Conservation (phyloP, 2,113 vertebrate species). For the Chionis minor region DNA sequence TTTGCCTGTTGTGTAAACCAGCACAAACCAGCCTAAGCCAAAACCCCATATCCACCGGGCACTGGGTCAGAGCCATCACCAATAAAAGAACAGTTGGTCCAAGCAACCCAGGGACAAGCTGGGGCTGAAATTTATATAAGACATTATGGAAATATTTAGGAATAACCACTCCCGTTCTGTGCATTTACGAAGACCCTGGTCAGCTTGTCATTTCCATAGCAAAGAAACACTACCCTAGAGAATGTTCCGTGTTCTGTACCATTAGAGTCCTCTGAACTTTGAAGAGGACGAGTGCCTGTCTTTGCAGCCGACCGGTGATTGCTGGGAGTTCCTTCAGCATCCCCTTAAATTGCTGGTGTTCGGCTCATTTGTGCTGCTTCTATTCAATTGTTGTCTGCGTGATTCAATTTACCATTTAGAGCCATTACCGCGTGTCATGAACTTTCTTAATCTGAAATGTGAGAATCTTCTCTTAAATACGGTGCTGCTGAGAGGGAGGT, state of each 20-base stretch:
- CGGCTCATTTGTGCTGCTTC: slow-evolving; percentile 19
- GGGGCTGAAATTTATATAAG: neutral
- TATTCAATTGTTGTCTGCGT: slow-evolving; percentile 44
- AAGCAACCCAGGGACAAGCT: neutral
- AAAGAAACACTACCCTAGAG: neutral
- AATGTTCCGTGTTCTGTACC: neutral
- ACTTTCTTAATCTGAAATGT: slow-evolving; percentile 45
- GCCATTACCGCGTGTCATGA: slow-evolving; percentile 50
- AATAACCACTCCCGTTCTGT: neutral
- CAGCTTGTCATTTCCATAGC: neutral
- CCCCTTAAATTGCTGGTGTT: neutral
- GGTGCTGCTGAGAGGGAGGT: slow-evolving; percentile 32
- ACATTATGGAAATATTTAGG: neutral
- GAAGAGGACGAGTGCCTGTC: neutral
- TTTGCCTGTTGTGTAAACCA: neutral
- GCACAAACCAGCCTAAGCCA: neutral
- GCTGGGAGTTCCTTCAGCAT: slow-evolving; percentile 8
- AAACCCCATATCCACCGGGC: neutral
- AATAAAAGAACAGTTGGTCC: neutral
- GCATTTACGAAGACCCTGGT: neutral
- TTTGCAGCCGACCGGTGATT: neutral
- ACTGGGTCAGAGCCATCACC: neutral
- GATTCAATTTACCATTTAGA: slow-evolving; percentile 65
- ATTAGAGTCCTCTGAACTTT: neutral
- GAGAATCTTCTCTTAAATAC: slow-evolving; percentile 40